Evolutionary conservation across 1,140 invertebrate genomes (phyloP).

Genomic region (Drosophila pachea): DNA sequence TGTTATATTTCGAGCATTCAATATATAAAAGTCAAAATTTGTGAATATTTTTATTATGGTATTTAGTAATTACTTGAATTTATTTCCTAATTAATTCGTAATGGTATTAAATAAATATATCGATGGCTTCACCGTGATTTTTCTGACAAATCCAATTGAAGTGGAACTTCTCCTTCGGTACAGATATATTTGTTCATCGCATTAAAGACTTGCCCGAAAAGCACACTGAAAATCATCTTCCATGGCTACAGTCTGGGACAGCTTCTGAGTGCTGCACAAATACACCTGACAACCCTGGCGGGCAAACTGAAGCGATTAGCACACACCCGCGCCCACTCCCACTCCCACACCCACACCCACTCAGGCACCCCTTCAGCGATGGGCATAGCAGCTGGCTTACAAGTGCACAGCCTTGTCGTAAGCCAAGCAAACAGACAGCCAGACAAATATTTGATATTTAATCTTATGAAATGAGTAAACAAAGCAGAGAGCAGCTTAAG

Average conservation of each 20-base stretch:
- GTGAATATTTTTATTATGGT: no score
- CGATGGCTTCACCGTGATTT: no score
- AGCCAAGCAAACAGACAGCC: slow-evolving; percentile 37
- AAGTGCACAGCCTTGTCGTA: slow-evolving; percentile 56
- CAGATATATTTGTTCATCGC: slow-evolving; percentile 4
- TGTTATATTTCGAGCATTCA: no score
- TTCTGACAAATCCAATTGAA: no score
- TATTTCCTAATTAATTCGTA: no score
- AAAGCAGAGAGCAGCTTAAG: slow-evolving; percentile 24
- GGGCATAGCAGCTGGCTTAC: slow-evolving; percentile 49
- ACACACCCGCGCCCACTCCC: slow-evolving; percentile 5
- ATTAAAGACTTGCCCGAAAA: not conserved
- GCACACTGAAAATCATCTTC: slow-evolving; percentile 17
- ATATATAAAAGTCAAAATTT: no score
- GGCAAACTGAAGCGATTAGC: slow-evolving; percentile 33
- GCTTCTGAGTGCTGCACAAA: slow-evolving; percentile 45
- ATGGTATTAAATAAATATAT: no score
- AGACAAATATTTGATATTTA: slow-evolving; percentile 62
- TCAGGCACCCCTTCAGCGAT: not conserved
- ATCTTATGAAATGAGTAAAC: slow-evolving; percentile 60
- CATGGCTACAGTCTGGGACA: not conserved
- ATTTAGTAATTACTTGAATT: no score
- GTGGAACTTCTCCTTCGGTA: not conserved
- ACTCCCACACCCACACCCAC: not conserved
- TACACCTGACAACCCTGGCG: slow-evolving; percentile 46